Conservation (phyloP, 1,140 invertebrate genomes). For the Drosophila mayri region DNA sequence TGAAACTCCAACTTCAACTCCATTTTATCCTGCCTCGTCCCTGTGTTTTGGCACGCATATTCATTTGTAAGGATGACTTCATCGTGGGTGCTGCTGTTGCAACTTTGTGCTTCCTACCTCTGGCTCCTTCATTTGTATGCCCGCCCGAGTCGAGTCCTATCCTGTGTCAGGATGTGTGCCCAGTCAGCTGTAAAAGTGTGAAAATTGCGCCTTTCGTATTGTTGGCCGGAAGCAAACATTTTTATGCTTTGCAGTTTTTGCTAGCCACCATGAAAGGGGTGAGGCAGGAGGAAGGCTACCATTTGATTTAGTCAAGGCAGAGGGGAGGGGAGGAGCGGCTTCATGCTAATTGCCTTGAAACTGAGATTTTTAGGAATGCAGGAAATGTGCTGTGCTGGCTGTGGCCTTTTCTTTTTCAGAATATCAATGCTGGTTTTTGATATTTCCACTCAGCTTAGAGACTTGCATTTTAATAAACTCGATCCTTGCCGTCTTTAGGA, state of each 20-base stretch:
- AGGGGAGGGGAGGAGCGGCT: not conserved
- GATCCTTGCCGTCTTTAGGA: not conserved
- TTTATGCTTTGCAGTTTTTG: conserved; percentile 41
- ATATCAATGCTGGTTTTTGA: not conserved
- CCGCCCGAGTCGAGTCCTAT: not conserved
- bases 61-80: conserved; percentile 51
- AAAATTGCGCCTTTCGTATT: conserved; percentile 62
- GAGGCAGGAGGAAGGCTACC: not conserved
- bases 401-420: not conserved
- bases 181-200: conserved; percentile 54
- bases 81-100: conserved; percentile 14
- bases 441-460: not conserved
- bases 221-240: conserved; percentile 42
- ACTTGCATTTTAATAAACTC: not conserved
- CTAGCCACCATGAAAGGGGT: not conserved
- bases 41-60: conserved; percentile 25
- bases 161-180: conserved; percentile 2
- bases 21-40: not conserved
- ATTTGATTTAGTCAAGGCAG: conserved; percentile 47
- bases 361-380: conserved; percentile 27
- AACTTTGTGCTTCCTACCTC: conserved; percentile 17
- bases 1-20: not conserved
- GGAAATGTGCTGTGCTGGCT: not conserved
- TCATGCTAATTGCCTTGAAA: conserved; percentile 37
- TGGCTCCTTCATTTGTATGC: conserved; percentile 48